Base-by-base conservation (phyloP, 2,113 vertebrate genomes). In the Catagonus wagneri region DNA sequence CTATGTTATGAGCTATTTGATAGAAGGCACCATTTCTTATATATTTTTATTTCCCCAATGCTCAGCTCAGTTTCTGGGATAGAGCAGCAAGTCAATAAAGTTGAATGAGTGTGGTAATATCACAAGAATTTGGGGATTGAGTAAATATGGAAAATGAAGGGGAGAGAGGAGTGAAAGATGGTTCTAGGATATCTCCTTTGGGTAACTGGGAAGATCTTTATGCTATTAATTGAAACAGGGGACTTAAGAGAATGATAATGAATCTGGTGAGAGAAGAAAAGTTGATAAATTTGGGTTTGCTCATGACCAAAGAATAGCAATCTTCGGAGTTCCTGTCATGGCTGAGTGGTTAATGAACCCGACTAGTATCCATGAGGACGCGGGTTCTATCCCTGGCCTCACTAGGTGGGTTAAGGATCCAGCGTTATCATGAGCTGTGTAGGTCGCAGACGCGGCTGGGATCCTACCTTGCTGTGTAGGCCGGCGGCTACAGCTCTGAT, bases 41-140 rank as follows among this genome's bases (percentile, higher is more conserved):
- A 61, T 76, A 32, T 83, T 36, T 92, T 84, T 94, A 83, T 93
- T 96, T 94, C 68, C 6, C 72, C 15, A 86, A 12, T 65, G 93
- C 32, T 96, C 71, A 90, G 1, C 10, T 92, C 39, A 88, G 78
- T 86, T 90, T 22, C 56, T 94, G 68, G 39, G 22, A 19, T 89
- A 32, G 58, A 25, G 63, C 12, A 63, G 22, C 36, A 92, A 85
- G 16, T 13, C 56, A 90, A 17, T 61, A 34, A 96, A 39, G 60
- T 80, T 93, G 71, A 93, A 65, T 58, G 13, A 91, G 4, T 19
- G 9, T 91, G 78, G 20, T 68, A 78, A 3, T 58, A 80, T 63
- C 61, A 69, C 65, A 93, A 86, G 27, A 93, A 83, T 61, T 72
- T 63, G 83, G 32, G 16, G 12, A 69, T 3, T 94, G 61, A 83